These are phyloP conservation scores for Asobara japonica DNA, from an alignment of 1,140 invertebrate genomes.

Conservation along the genomic window DNA sequence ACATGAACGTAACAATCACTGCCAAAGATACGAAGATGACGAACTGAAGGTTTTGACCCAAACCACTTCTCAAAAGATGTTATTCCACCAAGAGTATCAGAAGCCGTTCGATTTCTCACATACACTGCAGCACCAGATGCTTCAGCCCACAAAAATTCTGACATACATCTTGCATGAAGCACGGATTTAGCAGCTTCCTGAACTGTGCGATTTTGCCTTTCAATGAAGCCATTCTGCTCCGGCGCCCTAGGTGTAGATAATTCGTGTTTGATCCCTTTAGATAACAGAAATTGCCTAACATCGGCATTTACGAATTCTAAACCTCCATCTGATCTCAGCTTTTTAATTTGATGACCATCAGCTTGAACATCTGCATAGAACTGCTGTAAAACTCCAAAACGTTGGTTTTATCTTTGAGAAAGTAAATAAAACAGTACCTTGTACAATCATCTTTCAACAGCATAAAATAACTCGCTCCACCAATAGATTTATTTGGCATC, in stretches of 20 bases:
- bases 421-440: background rate
- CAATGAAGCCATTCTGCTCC: slow-evolving; percentile 24
- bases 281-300: background rate
- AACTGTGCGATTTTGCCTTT: slow-evolving; percentile 17
- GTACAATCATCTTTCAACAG: background rate
- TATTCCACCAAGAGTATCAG: background rate
- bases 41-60: slow-evolving; percentile 40
- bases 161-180: slow-evolving; percentile 29
- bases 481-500: background rate
- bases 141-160: slow-evolving; percentile 38
- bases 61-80: slow-evolving; percentile 30
- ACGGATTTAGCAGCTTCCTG: slow-evolving; percentile 26
- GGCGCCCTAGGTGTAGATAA: background rate
- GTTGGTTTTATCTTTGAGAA: background rate
- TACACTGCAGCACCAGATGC: slow-evolving; percentile 32
- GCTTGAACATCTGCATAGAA: background rate
- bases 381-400: background rate
- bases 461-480: background rate
- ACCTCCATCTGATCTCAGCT: slow-evolving; percentile 9
- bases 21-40: slow-evolving; percentile 47
- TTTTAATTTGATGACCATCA: background rate
- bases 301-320: background rate
- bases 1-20: slow-evolving; percentile 39
- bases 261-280: slow-evolving; percentile 17
- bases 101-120: slow-evolving; percentile 23